These are phyloP conservation scores for Tineola bisselliella DNA, from an alignment of 2,888 invertebrate species.

Conservation along the genomic window DNA sequence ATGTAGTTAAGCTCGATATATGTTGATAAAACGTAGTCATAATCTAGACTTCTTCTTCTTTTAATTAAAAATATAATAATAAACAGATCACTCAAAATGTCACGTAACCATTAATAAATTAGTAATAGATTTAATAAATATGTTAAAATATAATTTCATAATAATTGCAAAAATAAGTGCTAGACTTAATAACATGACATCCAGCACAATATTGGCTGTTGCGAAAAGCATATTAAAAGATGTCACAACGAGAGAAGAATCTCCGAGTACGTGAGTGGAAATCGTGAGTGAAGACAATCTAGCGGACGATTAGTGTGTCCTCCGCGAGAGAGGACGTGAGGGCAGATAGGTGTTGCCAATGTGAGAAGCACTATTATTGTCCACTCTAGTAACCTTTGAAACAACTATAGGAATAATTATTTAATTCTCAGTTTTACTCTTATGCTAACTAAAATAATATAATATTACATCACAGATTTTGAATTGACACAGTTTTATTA, in stretches of 20 bases:
- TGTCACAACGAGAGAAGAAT: constrained; percentile 29
- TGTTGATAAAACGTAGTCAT: too few relatives aligned
- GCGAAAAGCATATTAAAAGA: constrained; percentile 24
- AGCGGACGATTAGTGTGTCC: constrained; percentile 24
- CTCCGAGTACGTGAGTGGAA: constrained; percentile 29
- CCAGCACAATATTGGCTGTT: constrained; percentile 14
- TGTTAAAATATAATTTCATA: background rate
- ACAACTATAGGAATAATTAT: background rate
- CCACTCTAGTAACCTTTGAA: background rate
- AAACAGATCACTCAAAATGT: too few relatives aligned
- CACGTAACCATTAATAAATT: too few relatives aligned
- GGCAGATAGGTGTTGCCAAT: background rate
- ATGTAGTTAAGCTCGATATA: too few relatives aligned
- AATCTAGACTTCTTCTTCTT: too few relatives aligned
- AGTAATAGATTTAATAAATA: too few relatives aligned
- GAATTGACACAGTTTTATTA: too few relatives aligned
- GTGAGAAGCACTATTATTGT: background rate
- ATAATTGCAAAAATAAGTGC: background rate
- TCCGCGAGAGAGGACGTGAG: background rate
- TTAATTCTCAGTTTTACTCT: too few relatives aligned
- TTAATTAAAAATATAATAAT: too few relatives aligned
- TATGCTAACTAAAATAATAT: too few relatives aligned
- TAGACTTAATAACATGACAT: background rate
- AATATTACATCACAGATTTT: too few relatives aligned
- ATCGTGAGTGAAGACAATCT: constrained; percentile 28